A percentile compares a stretch with the other conserved stretches of the same genome.
Conservation (phyloP, 2,113 vertebrate genomes). For the Oncorhynchus tshawytscha region DNA sequence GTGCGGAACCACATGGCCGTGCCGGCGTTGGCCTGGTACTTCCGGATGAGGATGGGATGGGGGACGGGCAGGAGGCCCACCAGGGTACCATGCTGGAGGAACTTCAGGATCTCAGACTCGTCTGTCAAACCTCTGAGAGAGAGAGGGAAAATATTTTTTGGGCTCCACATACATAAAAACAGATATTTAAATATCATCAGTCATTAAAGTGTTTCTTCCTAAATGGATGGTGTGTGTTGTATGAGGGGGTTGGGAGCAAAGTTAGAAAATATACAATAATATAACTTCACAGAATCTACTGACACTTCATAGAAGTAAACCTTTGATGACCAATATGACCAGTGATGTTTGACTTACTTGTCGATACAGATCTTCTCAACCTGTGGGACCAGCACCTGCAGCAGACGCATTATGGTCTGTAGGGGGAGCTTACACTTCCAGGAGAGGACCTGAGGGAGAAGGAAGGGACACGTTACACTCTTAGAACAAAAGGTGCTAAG, state of each 20-base stretch:
- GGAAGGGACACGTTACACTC: too few relatives aligned
- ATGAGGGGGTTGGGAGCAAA: not conserved
- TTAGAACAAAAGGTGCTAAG: too few relatives aligned
- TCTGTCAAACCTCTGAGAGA: conserved; percentile 89
- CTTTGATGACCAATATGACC: not conserved
- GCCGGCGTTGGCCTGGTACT: conserved; percentile 97
- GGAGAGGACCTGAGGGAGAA: conserved; percentile 79
- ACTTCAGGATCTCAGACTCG: conserved; percentile 95
- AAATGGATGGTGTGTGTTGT: too few relatives aligned
- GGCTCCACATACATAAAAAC: too few relatives aligned
- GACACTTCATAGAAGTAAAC: not conserved
- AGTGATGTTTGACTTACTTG: conserved; percentile 76
- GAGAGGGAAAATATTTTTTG: not conserved
- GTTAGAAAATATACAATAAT: not conserved
- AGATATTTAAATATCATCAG: too few relatives aligned
- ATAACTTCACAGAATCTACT: not conserved
- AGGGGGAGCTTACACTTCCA: conserved; percentile 96
- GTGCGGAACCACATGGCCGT: conserved; percentile 99
- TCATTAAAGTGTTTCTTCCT: too few relatives aligned
- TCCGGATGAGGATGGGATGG: conserved; percentile 97
- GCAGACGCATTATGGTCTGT: conserved; percentile 96
- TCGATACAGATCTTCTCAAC: conserved; percentile 99
- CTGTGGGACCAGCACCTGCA: conserved; percentile 96
- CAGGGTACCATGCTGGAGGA: conserved; percentile 94
- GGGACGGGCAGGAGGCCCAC: conserved; percentile 95